Evolutionary conservation across 2,888 invertebrate genomes (phyloP).

Genomic region (Eristalis pertinax): DNA sequence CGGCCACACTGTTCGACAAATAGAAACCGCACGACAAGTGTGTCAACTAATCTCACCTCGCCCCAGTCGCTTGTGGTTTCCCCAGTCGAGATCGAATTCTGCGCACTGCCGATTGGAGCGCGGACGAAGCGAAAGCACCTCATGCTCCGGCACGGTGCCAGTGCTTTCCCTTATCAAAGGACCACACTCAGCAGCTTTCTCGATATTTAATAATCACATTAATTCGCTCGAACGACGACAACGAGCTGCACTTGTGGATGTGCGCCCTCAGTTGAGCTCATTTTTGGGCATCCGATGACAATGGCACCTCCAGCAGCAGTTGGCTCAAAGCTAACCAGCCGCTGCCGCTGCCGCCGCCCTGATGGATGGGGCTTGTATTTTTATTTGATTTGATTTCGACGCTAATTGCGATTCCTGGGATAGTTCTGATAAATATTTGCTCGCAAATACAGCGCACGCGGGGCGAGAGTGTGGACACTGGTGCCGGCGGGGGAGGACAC

Average conservation of each 20-base stretch:
- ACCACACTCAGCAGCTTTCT: constrained; percentile 62
- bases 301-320: not conserved
- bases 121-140: not conserved
- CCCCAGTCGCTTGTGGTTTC: not conserved
- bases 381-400: constrained; percentile 54
- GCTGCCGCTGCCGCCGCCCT: not conserved
- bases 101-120: constrained; percentile 18
- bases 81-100: constrained; percentile 16
- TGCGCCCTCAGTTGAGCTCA: not conserved
- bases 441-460: constrained; percentile 1
- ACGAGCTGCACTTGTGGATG: not conserved
- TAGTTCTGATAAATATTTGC: constrained; percentile 52
- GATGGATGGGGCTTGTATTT: not conserved
- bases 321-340: not conserved
- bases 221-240: constrained; percentile 36
- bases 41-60: constrained; percentile 55
- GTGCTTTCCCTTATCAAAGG: constrained; percentile 55
- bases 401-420: constrained; percentile 50
- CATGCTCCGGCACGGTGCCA: not conserved
- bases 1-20: constrained; percentile 26
- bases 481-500: not conserved
- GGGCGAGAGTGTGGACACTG: not conserved
- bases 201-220: constrained; percentile 66
- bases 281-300: constrained; percentile 1
- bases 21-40: not conserved